Conservation (phyloP, 2,888 invertebrate genomes). For the Cerceris rybyensis region DNA sequence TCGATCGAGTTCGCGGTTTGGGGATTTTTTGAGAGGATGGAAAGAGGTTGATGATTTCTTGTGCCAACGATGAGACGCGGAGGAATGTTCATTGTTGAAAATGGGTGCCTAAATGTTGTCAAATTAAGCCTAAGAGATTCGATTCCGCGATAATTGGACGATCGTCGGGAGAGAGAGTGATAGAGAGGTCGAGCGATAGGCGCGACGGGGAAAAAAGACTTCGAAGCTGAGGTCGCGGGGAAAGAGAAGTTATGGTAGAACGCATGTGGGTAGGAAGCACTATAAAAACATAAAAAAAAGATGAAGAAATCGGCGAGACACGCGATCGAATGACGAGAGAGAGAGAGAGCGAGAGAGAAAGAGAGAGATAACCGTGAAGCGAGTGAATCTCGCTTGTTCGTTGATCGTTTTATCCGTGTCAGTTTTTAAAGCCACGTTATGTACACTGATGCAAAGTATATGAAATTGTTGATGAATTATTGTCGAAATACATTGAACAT, state of each 20-base stretch:
- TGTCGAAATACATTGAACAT: slow-evolving; percentile 74
- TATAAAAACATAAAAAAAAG: neutral
- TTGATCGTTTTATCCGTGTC: slow-evolving; percentile 36
- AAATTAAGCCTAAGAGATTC: neutral
- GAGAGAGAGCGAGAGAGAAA: slow-evolving; percentile 9
- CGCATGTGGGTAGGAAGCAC: no score
- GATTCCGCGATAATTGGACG: neutral
- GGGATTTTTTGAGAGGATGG: no score
- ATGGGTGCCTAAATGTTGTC: neutral
- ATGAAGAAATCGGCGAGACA: neutral
- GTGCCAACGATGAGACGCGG: no score
- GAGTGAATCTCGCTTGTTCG: slow-evolving; percentile 36
- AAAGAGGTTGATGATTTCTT: no score
- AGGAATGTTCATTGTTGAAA: no score
- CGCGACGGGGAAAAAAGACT: neutral
- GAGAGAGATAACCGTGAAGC: slow-evolving; percentile 13
- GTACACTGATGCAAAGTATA: slow-evolving; percentile 73
- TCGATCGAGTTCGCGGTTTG: no score
- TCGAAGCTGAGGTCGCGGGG: no score
- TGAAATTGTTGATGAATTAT: slow-evolving; percentile 75
- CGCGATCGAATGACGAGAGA: neutral
- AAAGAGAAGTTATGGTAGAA: no score
- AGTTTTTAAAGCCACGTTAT: slow-evolving; percentile 68
- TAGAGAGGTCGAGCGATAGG: neutral
- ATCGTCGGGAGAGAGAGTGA: neutral